These are phyloP conservation scores for Desmodus rotundus DNA, from an alignment of 2,113 vertebrate genomes.

Conservation along the genomic window DNA sequence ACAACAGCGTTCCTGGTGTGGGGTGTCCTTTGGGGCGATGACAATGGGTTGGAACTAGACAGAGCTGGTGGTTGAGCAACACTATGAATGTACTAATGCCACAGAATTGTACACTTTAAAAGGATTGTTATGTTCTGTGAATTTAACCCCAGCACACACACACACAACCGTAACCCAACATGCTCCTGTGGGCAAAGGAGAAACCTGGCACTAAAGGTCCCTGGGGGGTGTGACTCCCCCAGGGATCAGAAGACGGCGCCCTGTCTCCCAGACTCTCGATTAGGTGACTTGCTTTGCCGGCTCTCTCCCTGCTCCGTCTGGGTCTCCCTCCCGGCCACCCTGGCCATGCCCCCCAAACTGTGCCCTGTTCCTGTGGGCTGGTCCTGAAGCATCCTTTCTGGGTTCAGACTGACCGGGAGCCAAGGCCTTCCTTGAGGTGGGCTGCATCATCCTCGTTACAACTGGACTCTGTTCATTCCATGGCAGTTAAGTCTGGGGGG, in stretches of 20 bases:
- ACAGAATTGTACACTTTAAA: background rate
- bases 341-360: background rate
- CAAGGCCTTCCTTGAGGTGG: conserved; percentile 80
- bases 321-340: background rate
- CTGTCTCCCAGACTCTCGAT: background rate
- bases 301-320: background rate
- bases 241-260: background rate
- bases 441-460: background rate
- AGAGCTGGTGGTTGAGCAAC: background rate
- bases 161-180: no score
- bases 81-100: background rate
- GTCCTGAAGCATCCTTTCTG: conserved; percentile 86
- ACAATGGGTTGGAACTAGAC: background rate
- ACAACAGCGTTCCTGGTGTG: background rate
- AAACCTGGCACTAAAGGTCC: background rate
- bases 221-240: background rate
- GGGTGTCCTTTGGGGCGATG: background rate
- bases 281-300: background rate
- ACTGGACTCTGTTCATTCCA: background rate
- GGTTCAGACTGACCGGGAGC: conserved; percentile 82
- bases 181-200: background rate
- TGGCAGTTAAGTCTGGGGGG: background rate
- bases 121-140: background rate
- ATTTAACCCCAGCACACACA: background rate
- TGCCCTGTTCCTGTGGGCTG: conserved; percentile 67